Evolutionary conservation across 2,888 invertebrate genomes (phyloP).

Genomic region (Xestobium rufovillosum): DNA sequence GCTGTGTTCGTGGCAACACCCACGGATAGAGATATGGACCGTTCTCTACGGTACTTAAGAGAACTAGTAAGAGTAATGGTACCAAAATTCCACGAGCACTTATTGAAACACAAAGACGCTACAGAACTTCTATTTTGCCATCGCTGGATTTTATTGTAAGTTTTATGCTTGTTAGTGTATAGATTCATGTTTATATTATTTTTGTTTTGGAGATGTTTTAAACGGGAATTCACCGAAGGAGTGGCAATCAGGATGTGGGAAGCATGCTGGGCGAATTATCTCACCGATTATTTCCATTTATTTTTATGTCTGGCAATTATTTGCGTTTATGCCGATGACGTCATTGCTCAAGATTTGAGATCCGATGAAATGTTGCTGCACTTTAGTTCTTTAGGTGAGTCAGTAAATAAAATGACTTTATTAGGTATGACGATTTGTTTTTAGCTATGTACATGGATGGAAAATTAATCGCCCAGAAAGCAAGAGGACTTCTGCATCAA

Average conservation of each 20-base stretch:
- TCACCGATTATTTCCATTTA: constrained; percentile 93
- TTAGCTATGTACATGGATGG: constrained; percentile 96
- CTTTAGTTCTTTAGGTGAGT: constrained; percentile 77
- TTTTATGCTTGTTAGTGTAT: too few relatives aligned
- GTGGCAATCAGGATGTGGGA: constrained; percentile 92
- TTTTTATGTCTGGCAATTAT: constrained; percentile 91
- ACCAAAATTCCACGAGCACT: constrained; percentile 82
- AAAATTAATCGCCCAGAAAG: constrained; percentile 80
- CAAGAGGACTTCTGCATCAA: constrained; percentile 82
- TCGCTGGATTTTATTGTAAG: constrained; percentile 86
- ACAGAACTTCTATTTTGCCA: constrained; percentile 89
- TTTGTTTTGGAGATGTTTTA: constrained; percentile 91
- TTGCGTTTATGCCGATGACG: constrained; percentile 86
- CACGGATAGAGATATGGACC: constrained; percentile 91
- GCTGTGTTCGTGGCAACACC: constrained; percentile 93
- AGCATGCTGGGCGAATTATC: constrained; percentile 94
- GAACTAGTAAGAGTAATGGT: constrained; percentile 84
- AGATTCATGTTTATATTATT: too few relatives aligned
- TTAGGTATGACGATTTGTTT: constrained; percentile 25
- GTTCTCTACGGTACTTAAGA: constrained; percentile 77
- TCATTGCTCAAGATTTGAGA: constrained; percentile 83
- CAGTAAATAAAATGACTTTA: background rate
- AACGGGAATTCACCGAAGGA: constrained; percentile 83
- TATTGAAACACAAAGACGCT: constrained; percentile 76
- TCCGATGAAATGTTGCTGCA: constrained; percentile 93